Evolutionary conservation across 1,140 invertebrate genomes (phyloP).

Genomic region (Pseudomyrmex concolor): DNA sequence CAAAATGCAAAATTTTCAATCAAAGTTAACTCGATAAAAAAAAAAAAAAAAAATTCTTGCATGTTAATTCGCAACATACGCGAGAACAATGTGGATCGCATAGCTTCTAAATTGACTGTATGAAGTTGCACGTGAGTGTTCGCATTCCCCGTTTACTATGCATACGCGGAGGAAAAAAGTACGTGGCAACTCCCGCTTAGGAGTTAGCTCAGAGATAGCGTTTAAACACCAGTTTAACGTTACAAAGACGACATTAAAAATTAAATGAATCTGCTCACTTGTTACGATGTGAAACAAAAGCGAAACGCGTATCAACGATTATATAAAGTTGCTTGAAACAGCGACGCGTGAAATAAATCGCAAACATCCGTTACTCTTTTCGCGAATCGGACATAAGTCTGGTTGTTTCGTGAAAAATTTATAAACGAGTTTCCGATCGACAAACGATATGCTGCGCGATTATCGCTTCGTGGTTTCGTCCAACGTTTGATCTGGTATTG

Average conservation of each 20-base stretch:
- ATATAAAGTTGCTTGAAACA: neutral
- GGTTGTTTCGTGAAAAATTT: neutral
- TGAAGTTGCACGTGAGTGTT: constrained; percentile 33
- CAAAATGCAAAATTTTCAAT: neutral
- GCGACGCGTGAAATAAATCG: neutral
- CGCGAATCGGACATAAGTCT: neutral
- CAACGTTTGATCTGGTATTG: constrained; percentile 11
- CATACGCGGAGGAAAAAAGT: constrained; percentile 17
- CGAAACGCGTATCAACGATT: neutral
- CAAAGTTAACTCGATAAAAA: neutral
- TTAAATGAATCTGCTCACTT: constrained; percentile 15
- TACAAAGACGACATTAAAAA: neutral
- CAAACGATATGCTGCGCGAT: neutral
- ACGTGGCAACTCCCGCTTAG: constrained; percentile 3
- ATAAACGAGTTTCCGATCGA: constrained; percentile 1
- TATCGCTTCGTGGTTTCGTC: neutral
- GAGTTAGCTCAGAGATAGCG: constrained; percentile 5
- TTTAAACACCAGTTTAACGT: constrained; percentile 5
- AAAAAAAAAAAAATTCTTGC: constrained; percentile 18
- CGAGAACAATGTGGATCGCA: constrained; percentile 27
- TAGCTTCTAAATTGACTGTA: constrained; percentile 41
- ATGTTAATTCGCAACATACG: neutral
- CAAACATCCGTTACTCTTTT: constrained; percentile 10
- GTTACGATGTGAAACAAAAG: neutral
- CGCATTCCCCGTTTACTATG: neutral